Percentiles rank a stretch among this genome's conserved stretches.
These are phyloP conservation scores for Polypterus senegalus DNA, from an alignment of 2,113 vertebrate species.

Conservation along the genomic window DNA sequence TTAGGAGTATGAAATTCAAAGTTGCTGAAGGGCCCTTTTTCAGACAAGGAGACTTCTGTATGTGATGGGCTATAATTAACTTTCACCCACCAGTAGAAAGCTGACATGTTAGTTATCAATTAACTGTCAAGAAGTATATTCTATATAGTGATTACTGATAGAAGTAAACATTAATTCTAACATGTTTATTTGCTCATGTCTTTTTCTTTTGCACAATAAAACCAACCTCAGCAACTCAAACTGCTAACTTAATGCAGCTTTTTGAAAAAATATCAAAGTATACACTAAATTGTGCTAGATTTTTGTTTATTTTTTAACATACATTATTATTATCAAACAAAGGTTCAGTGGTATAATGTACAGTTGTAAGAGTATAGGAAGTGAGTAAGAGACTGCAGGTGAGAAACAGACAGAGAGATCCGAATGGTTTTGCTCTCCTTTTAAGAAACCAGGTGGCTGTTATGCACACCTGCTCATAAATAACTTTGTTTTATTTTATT, in stretches of 20 bases:
- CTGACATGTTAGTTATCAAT: neutral
- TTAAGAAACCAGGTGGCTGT: too few relatives aligned
- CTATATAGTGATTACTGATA: conserved; percentile 32
- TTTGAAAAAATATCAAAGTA: too few relatives aligned
- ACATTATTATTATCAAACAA: too few relatives aligned
- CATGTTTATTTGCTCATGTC: conserved; percentile 45
- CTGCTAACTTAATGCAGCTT: neutral
- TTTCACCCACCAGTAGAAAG: conserved; percentile 39
- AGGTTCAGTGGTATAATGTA: too few relatives aligned
- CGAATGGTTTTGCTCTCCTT: too few relatives aligned
- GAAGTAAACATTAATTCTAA: conserved; percentile 50
- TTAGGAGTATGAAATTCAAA: conserved; percentile 12
- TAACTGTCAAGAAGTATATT: conserved; percentile 30
- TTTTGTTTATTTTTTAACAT: too few relatives aligned
- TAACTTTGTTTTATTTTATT: too few relatives aligned
- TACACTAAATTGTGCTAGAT: too few relatives aligned
- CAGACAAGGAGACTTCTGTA: conserved; percentile 49
- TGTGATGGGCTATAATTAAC: conserved; percentile 58
- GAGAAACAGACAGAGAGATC: too few relatives aligned
- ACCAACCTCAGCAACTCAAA: conserved; percentile 35
- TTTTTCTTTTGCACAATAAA: conserved; percentile 22
- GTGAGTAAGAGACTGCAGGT: too few relatives aligned
- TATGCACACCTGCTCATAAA: too few relatives aligned
- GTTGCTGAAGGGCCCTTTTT: conserved; percentile 43
- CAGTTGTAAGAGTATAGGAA: too few relatives aligned